A percentile compares a stretch with the other conserved stretches of the same genome.
These are phyloP conservation scores for Phylloscopus whistleri DNA, from an alignment of 2,113 vertebrate species.

Conservation along the genomic window DNA sequence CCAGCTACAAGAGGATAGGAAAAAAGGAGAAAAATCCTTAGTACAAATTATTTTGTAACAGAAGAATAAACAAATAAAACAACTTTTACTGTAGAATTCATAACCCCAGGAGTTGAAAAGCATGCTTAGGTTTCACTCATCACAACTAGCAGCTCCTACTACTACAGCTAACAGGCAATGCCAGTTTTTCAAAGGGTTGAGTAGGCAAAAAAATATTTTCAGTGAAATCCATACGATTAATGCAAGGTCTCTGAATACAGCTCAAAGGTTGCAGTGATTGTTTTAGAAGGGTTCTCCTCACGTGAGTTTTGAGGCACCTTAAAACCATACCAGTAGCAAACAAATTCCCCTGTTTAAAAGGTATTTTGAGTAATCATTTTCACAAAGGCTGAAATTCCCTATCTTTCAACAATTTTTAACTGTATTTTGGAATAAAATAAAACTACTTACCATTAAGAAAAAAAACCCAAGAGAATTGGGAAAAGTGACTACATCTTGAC, in stretches of 20 bases:
- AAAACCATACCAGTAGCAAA: neutral
- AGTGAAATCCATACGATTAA: neutral
- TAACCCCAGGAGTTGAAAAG: neutral
- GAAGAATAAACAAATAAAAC: neutral
- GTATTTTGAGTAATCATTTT: neutral
- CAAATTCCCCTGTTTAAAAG: neutral
- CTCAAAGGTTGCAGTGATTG: neutral
- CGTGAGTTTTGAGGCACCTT: neutral
- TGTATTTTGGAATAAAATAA: neutral
- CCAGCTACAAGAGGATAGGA: neutral
- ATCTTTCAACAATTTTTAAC: neutral
- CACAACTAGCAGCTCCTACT: neutral
- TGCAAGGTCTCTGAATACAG: neutral
- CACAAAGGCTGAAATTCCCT: neutral
- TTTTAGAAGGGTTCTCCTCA: neutral
- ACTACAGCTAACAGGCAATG: neutral
- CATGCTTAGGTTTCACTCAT: neutral
- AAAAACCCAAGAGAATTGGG: neutral
- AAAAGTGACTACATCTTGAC: neutral
- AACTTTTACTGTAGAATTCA: fast-evolving
- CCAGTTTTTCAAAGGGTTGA: neutral
- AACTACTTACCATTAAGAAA: neutral
- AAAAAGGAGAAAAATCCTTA: neutral
- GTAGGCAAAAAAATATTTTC: neutral
- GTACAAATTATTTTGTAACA: neutral